Evolutionary conservation across 2,888 invertebrate species (phyloP).

Genomic region (Philaethria dido): DNA sequence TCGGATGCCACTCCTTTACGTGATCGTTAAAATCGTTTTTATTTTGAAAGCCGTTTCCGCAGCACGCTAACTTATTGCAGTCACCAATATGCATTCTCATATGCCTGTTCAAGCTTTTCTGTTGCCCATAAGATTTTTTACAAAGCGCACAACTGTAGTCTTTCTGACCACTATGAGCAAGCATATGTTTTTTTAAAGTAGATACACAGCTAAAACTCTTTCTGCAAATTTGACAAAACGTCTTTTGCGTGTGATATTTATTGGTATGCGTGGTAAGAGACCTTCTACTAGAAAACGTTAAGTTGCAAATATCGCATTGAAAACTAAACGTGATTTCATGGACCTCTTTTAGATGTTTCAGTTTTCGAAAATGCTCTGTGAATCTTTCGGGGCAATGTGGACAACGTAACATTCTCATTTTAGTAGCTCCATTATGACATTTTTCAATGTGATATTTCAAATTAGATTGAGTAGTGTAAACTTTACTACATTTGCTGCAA

Average conservation of each 20-base stretch:
- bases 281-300: conserved; percentile 61
- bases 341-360: conserved; percentile 68
- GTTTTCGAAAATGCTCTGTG: conserved; percentile 64
- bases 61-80: conserved; percentile 57
- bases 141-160: conserved; percentile 71
- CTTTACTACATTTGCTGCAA: conserved; percentile 72
- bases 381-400: conserved; percentile 67
- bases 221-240: conserved; percentile 76
- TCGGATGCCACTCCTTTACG: conserved; percentile 64
- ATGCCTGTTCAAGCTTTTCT: conserved; percentile 72
- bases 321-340: conserved; percentile 66
- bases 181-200: conserved; percentile 64
- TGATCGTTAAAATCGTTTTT: conserved; percentile 61
- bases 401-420: conserved; percentile 62
- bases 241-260: conserved; percentile 66
- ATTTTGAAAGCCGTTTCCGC: conserved; percentile 54
- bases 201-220: conserved; percentile 74
- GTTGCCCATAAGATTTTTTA: conserved; percentile 78
- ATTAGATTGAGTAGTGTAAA: conserved; percentile 74
- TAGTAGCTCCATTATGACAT: conserved; percentile 60
- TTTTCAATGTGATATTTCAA: conserved; percentile 67
- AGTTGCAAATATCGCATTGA: conserved; percentile 63
- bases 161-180: conserved; percentile 63
- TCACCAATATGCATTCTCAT: conserved; percentile 58
- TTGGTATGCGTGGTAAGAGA: conserved; percentile 67